Evolutionary conservation across 2,888 invertebrate species (phyloP).

Genomic region (Leptinotarsa tumamoca): DNA sequence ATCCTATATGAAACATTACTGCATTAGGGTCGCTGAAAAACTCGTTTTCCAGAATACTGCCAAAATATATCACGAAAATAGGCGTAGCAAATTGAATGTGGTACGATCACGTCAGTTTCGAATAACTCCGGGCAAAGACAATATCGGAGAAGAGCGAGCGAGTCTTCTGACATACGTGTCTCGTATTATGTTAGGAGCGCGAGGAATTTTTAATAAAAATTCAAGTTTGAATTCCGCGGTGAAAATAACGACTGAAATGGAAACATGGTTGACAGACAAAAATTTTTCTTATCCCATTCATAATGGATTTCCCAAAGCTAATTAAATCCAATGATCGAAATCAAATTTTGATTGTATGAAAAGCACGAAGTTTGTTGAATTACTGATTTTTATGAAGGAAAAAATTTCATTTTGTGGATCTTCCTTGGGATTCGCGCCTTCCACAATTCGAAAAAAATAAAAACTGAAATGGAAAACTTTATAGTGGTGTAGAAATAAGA

Average conservation of each 20-base stretch:
- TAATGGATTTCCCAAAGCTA: no score
- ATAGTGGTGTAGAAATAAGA: no score
- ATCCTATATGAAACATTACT: neutral
- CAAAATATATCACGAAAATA: neutral
- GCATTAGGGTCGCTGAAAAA: neutral
- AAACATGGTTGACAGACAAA: neutral
- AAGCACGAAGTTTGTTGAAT: no score
- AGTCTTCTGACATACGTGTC: slow-evolving; percentile 15
- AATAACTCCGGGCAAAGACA: slow-evolving; percentile 2
- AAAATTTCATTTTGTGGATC: no score
- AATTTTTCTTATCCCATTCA: neutral
- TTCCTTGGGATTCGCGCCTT: no score
- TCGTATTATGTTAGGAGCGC: slow-evolving; percentile 15
- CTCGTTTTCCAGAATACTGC: neutral
- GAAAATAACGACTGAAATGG: neutral
- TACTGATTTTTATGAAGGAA: no score
- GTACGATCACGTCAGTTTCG: slow-evolving; percentile 8
- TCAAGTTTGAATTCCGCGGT: neutral
- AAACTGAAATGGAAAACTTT: no score
- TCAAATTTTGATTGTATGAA: no score
- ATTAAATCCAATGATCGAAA: no score
- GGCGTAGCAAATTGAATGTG: slow-evolving; percentile 1
- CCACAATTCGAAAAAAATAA: no score
- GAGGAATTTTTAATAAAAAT: slow-evolving; percentile 31
- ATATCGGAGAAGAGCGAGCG: slow-evolving; percentile 2